Conservation (phyloP, 2,797 vertebrate species). For the Myoxocephalus aenaeus region DNA sequence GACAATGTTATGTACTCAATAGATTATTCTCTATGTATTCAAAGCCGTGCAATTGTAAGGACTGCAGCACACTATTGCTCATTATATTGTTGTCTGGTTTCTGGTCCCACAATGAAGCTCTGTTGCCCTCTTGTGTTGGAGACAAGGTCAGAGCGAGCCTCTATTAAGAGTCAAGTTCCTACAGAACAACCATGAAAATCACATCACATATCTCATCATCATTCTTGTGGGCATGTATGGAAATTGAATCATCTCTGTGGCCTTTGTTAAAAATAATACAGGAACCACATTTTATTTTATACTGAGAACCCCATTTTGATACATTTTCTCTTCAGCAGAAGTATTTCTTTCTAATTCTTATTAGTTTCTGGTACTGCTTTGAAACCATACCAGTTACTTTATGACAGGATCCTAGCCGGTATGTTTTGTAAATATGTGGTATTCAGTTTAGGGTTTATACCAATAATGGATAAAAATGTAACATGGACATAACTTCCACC, state of each 20-base stretch:
- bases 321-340: slow-evolving; percentile 1
- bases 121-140: slow-evolving; percentile 83
- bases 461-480: neutral
- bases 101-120: slow-evolving; percentile 92
- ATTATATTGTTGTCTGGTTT: slow-evolving; percentile 39
- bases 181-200: neutral
- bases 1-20: neutral
- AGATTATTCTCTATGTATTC: neutral
- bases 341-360: neutral
- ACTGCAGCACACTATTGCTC: neutral
- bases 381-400: slow-evolving; percentile 8
- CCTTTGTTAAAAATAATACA: slow-evolving; percentile 30
- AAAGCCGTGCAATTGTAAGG: neutral
- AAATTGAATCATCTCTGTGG: slow-evolving; percentile 26
- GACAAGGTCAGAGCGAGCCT: slow-evolving; percentile 84
- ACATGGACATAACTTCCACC: neutral
- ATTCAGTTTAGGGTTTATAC: slow-evolving; percentile 2
- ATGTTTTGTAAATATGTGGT: neutral
- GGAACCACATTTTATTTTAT: neutral
- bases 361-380: neutral
- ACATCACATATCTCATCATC: neutral
- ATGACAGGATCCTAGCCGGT: neutral
- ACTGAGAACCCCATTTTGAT: neutral
- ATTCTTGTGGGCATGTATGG: slow-evolving; percentile 4
- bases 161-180: slow-evolving; percentile 73